Conservation (phyloP, 2,888 invertebrate species). For the Argyresthia goedartella region DNA sequence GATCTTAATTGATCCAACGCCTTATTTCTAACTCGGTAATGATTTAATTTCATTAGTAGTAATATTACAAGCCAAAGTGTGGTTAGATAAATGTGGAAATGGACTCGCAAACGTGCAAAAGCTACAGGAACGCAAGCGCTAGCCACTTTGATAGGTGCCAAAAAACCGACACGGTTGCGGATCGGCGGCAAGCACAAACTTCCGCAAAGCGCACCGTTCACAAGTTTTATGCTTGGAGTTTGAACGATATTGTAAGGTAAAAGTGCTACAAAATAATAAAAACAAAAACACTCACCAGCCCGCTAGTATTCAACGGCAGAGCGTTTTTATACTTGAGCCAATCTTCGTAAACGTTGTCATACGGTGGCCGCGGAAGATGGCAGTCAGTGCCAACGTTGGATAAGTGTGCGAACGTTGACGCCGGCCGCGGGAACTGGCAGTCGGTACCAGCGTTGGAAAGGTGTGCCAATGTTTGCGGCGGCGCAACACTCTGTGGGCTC, state of each 20-base stretch:
- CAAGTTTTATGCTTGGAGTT: background rate
- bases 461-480: conserved; percentile 17
- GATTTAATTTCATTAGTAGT: too few relatives aligned
- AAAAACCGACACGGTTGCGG: too few relatives aligned
- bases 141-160: too few relatives aligned
- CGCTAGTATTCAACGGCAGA: conserved; percentile 54
- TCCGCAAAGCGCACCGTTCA: background rate
- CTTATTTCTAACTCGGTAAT: too few relatives aligned
- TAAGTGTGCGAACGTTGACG: conserved; percentile 19
- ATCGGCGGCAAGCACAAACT: too few relatives aligned
- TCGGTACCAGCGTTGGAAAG: conserved; percentile 38
- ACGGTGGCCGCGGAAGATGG: conserved; percentile 30
- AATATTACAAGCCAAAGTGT: too few relatives aligned
- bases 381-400: conserved; percentile 39
- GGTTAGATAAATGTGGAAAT: too few relatives aligned
- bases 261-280: background rate
- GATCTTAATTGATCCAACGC: too few relatives aligned
- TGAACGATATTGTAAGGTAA: background rate
- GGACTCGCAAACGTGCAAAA: too few relatives aligned
- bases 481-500: conserved; percentile 2
- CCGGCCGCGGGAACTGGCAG: conserved; percentile 32
- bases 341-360: conserved; percentile 65
- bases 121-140: too few relatives aligned
- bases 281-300: conserved; percentile 40
- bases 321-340: conserved; percentile 68